Percentiles rank a stretch among this genome's conserved stretches.
These are phyloP conservation scores for Subacronicta megacephala DNA, from an alignment of 2,888 invertebrate species.

Conservation along the genomic window DNA sequence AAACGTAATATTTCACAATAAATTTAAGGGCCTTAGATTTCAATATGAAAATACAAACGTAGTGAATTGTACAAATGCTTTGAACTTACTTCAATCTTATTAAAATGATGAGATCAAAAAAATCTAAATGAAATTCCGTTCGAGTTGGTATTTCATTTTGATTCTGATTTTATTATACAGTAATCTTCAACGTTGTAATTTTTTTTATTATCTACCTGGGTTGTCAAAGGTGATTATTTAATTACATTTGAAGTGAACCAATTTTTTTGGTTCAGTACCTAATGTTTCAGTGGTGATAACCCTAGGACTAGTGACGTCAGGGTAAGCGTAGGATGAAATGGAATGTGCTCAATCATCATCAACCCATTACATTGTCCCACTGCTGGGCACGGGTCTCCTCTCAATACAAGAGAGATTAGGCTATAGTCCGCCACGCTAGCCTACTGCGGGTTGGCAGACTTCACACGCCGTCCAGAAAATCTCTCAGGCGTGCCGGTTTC, in stretches of 20 bases:
- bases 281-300: too few relatives aligned
- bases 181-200: conserved; percentile 2
- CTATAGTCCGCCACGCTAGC: too few relatives aligned
- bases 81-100: conserved; percentile 24
- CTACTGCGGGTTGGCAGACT: too few relatives aligned
- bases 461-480: too few relatives aligned
- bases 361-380: too few relatives aligned
- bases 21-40: conserved; percentile 4
- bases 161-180: conserved; percentile 13
- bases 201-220: neutral
- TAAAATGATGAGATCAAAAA: conserved; percentile 13
- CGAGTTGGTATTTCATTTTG: conserved; percentile 12
- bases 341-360: too few relatives aligned
- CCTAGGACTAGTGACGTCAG: too few relatives aligned
- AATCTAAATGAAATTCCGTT: conserved; percentile 12
- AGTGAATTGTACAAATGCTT: conserved; percentile 12
- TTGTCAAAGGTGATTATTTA: neutral
- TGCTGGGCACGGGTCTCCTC: too few relatives aligned
- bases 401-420: too few relatives aligned
- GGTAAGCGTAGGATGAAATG: too few relatives aligned
- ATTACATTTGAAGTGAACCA: neutral
- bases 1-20: neutral
- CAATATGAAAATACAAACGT: conserved; percentile 3
- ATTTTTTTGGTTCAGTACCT: too few relatives aligned
- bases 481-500: too few relatives aligned